Evolutionary conservation across 2,797 vertebrate genomes (phyloP), one percentile per base, ranked within the genome.

Genomic region (Halcyon leucocephala): DNA sequence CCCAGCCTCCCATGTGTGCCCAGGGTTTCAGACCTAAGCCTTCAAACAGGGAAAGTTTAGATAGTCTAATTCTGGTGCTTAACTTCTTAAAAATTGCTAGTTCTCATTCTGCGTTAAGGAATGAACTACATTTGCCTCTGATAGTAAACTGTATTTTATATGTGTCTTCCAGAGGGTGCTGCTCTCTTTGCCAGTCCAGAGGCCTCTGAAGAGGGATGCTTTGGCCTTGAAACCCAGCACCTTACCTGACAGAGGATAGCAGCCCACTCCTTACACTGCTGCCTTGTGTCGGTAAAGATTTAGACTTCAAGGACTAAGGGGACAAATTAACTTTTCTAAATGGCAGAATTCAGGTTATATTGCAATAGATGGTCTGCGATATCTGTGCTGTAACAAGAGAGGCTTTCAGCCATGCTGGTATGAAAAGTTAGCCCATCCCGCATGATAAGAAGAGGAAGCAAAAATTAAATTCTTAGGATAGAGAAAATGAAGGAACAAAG

Each of bases 1-100:
- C 18, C 6, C 13, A 26, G 10, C 9, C 39, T 33, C 33, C n/a
- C 8, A 3, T 49, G 1, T 0, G 1, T 20, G 41, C 11, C n/a
- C 22, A 49, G 4, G 35, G 18, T 35, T 83, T 86, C 22, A 41
- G 20, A n/a, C 12, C 17, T 31, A 31, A 80, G 29, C 35, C 62
- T 83, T 72, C 10, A 12, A 62, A 46, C 4, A 11, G 7, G 6
- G 28, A 25, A 49, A 19, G 29, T 51, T 87, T 39, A 76, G 29
- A 28, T 10, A 37, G 17, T 13, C 26, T 42, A 16, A 21, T 61
- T 78, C 54, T 44, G 9, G 13, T 93, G 57, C 24, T 35, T 46
- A 5, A 49, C 9, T 57, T 92, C 31, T 37, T 12, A 6, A 65
- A 84, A 80, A 52, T 42, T 35, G 31, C 21, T 46, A 14, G 5